These are phyloP conservation scores for Bombus picipes DNA, from an alignment of 1,140 invertebrate species.

Conservation along the genomic window DNA sequence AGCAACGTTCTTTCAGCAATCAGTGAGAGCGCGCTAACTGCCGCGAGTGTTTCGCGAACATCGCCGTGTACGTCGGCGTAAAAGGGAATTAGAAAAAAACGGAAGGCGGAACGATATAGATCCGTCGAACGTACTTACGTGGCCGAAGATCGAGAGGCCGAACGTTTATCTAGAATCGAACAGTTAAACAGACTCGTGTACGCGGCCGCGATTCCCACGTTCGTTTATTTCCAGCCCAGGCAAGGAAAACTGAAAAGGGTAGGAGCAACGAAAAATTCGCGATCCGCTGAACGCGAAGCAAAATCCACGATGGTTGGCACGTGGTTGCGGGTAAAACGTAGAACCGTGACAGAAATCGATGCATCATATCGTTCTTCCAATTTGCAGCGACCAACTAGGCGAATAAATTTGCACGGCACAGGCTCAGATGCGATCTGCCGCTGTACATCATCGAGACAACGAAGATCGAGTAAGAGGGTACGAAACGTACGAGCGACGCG, in stretches of 20 bases:
- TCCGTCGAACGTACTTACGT: background rate
- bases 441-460: slow-evolving; percentile 6
- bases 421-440: slow-evolving; percentile 13
- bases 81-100: background rate
- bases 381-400: slow-evolving; percentile 32
- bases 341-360: background rate
- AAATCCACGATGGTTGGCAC: too few species aligned
- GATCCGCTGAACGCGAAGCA: background rate
- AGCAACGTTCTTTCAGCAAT: slow-evolving; percentile 71
- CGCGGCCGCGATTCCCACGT: slow-evolving; percentile 17
- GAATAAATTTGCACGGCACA: slow-evolving; percentile 18
- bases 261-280: slow-evolving; percentile 6
- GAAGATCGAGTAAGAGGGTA: slow-evolving; percentile 34
- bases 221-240: background rate
- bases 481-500: background rate
- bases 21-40: slow-evolving; percentile 52
- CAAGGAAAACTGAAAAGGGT: too few species aligned
- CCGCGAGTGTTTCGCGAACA: slow-evolving; percentile 42
- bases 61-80: background rate
- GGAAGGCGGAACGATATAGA: background rate
- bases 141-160: background rate
- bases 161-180: slow-evolving; percentile 23
- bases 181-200: slow-evolving; percentile 6
- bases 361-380: slow-evolving; percentile 33
- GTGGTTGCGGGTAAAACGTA: background rate